A percentile compares a stretch with the other conserved stretches of the same genome.
Conservation (phyloP, 2,113 vertebrate species). For the Zosterops japonicus region DNA sequence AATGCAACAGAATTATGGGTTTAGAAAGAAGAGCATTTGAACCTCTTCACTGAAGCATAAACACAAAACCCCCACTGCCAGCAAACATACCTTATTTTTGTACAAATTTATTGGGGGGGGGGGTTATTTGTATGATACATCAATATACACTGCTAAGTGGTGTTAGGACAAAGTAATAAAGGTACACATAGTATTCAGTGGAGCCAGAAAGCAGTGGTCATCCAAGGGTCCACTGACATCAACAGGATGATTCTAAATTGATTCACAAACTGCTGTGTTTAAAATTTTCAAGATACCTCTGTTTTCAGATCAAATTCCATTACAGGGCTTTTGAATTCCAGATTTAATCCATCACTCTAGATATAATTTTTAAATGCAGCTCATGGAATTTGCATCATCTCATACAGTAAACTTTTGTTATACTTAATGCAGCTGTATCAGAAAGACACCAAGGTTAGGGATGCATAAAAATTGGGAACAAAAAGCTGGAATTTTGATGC, state of each 20-base stretch:
- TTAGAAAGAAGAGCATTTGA: background rate
- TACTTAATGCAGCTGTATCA: background rate
- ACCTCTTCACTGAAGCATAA: background rate
- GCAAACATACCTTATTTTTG: background rate
- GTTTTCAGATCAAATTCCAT: background rate
- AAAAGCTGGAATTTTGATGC: background rate
- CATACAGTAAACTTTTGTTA: background rate
- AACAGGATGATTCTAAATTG: background rate
- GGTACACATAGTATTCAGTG: background rate
- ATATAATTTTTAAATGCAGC: background rate
- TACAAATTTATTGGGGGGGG: background rate
- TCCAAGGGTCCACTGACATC: background rate
- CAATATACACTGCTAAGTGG: background rate
- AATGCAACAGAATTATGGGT: background rate
- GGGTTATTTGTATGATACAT: background rate
- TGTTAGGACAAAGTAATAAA: background rate
- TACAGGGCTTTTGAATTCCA: background rate
- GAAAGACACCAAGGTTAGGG: background rate
- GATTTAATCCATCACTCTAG: background rate
- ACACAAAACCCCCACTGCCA: accelerated
- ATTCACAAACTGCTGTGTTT: background rate
- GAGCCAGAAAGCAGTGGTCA: background rate
- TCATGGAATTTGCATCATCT: background rate
- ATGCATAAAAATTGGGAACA: background rate
- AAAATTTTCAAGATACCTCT: background rate